phyloP scores from a whole-genome alignment of 2,797 vertebrate genomes.

The Dendrocincla tyrannina region DNA sequence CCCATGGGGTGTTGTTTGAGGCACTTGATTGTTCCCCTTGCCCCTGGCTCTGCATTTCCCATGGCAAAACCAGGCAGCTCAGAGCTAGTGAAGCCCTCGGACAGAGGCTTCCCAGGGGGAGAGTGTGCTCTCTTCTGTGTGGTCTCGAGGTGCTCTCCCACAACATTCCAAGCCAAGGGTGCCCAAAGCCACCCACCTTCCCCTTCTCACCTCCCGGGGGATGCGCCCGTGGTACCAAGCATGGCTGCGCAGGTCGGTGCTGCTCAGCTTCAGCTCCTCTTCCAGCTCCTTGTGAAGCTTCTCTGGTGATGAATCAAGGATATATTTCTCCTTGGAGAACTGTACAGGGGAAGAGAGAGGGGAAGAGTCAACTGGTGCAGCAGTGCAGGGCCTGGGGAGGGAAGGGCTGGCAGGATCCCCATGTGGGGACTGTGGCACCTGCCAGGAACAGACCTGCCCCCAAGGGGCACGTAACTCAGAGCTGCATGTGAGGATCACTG shows the following conservation, averaged over 20 bases:
- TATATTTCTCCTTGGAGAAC: conserved; percentile 99
- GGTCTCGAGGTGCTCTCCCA: background rate
- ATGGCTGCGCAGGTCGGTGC: conserved; percentile 93
- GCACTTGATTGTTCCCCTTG: background rate
- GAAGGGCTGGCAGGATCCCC: background rate
- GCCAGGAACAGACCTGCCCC: background rate
- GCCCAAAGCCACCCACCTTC: background rate
- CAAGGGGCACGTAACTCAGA: background rate
- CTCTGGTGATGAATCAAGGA: conserved; percentile 93
- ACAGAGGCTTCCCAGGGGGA: background rate
- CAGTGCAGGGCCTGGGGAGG: background rate
- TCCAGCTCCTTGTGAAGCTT: conserved; percentile 95
- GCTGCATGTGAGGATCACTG: background rate
- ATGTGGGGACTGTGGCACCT: accelerated
- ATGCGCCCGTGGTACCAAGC: conserved; percentile 98
- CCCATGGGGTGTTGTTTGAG: background rate
- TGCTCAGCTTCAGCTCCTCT: conserved; percentile 94
- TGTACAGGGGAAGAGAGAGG: conserved; percentile 45
- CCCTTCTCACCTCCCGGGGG: conserved; percentile 87
- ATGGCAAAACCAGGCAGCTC: background rate
- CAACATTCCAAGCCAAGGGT: background rate
- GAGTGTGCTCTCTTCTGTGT: background rate
- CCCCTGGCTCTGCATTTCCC: background rate
- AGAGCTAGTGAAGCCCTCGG: background rate
- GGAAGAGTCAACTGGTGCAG: background rate